Evolutionary conservation across 1,140 invertebrate genomes (phyloP).

Genomic region (Drosophila miranda): DNA sequence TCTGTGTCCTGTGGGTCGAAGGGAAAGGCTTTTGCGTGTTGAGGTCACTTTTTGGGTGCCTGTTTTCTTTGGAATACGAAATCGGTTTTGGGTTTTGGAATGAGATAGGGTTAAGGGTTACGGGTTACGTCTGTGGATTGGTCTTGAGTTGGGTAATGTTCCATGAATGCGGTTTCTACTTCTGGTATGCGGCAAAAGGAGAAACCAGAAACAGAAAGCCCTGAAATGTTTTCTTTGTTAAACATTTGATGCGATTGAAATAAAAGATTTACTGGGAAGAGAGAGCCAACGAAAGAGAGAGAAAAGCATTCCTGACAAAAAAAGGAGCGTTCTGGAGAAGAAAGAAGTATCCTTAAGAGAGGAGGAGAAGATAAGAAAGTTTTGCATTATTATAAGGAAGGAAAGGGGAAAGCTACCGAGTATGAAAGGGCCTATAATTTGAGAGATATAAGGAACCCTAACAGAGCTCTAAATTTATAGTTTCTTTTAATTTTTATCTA

Average conservation of each 20-base stretch:
- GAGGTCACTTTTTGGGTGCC: conserved; percentile 40
- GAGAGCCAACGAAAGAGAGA: neutral
- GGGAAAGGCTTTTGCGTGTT: conserved; percentile 28
- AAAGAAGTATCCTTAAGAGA: neutral
- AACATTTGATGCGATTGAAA: conserved; percentile 41
- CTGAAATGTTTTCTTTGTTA: conserved; percentile 38
- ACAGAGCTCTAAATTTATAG: too few species aligned
- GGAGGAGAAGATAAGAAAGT: too few species aligned
- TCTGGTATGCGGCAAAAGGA: neutral
- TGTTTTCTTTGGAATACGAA: conserved; percentile 10
- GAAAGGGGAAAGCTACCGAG: too few species aligned
- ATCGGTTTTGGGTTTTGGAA: conserved; percentile 20
- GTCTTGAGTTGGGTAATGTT: conserved; percentile 35
- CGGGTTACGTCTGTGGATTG: conserved; percentile 26
- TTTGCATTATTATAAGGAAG: too few species aligned
- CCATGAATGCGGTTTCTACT: conserved; percentile 24
- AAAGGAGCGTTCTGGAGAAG: neutral
- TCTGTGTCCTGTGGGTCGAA: too few species aligned
- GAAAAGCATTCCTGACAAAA: conserved; percentile 6
- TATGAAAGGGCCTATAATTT: too few species aligned
- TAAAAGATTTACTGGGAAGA: conserved; percentile 30
- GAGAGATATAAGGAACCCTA: too few species aligned
- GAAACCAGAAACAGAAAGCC: neutral
- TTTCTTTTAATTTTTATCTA: too few species aligned
- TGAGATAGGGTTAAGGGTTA: conserved; percentile 1